A percentile compares a stretch with the other conserved stretches of the same genome.
These are phyloP conservation scores for Dendropsophus ebraccatus DNA, from an alignment of 2,113 vertebrate genomes.

Conservation along the genomic window DNA sequence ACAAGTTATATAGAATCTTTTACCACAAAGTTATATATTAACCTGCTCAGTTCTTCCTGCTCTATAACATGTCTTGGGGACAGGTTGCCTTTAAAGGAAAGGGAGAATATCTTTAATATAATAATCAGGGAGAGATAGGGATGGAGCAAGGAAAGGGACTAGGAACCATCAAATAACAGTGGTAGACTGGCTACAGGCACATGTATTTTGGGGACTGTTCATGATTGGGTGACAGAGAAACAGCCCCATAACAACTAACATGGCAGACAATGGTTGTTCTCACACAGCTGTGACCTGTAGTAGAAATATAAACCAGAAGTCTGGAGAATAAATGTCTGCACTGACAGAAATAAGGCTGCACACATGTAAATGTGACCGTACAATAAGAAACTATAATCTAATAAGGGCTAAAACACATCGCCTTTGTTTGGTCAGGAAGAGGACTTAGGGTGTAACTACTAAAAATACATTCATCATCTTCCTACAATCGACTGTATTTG, in stretches of 20 bases:
- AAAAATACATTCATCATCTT: constrained; percentile 48
- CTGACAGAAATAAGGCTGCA: neutral
- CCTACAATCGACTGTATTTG: constrained; percentile 18
- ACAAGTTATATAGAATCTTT: too few species aligned
- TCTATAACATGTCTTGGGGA: too few species aligned
- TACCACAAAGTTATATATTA: too few species aligned
- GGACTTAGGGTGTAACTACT: constrained; percentile 20
- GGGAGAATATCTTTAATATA: too few species aligned
- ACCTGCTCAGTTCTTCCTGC: too few species aligned
- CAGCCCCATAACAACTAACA: neutral
- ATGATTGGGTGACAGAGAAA: neutral
- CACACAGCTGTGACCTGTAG: too few species aligned
- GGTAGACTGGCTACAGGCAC: too few species aligned
- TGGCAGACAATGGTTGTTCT: neutral
- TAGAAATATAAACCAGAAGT: neutral
- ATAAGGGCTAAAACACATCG: neutral
- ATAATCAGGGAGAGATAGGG: neutral
- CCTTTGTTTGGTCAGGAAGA: constrained; percentile 19
- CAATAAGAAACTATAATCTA: neutral
- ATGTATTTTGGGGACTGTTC: too few species aligned
- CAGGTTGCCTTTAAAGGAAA: too few species aligned
- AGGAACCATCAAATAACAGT: too few species aligned
- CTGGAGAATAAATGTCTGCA: neutral
- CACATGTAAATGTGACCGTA: neutral
- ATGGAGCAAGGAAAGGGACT: neutral